Evolutionary conservation across 2,888 invertebrate species (phyloP).

Genomic region (Stenichneumon culpator): DNA sequence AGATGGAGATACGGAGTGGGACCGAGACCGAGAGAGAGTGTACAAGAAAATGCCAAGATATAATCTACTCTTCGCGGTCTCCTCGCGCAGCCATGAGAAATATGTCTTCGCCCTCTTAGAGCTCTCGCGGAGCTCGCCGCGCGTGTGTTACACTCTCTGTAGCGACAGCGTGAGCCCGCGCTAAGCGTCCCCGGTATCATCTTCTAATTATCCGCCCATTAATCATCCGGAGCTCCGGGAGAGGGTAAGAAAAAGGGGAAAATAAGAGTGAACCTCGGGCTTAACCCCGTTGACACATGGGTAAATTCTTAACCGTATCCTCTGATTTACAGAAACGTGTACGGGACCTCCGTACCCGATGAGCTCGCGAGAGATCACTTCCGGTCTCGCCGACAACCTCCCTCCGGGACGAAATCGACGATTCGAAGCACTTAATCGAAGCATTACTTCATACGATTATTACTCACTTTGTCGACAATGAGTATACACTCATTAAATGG

Average conservation of each 20-base stretch:
- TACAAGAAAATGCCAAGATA: constrained; percentile 20
- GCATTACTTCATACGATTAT: not conserved
- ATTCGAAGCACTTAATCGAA: not conserved
- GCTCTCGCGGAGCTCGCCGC: constrained; percentile 64
- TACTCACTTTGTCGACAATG: not conserved
- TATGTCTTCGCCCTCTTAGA: constrained; percentile 76
- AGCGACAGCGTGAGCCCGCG: constrained; percentile 66
- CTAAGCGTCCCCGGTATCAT: constrained; percentile 79
- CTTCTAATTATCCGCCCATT: constrained; percentile 84
- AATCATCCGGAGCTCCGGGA: constrained; percentile 76
- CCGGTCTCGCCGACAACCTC: constrained; percentile 35
- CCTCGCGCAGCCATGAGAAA: constrained; percentile 71
- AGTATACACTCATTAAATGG: not conserved
- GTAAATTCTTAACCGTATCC: constrained; percentile 51
- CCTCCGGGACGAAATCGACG: not conserved
- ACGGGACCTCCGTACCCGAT: not conserved
- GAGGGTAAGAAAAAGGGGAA: constrained; percentile 7
- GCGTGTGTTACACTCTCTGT: constrained; percentile 41
- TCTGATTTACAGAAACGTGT: constrained; percentile 49
- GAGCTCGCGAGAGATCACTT: constrained; percentile 32
- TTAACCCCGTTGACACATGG: constrained; percentile 65
- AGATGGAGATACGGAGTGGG: not conserved
- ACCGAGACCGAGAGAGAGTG: not conserved
- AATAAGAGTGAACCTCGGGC: constrained; percentile 14
- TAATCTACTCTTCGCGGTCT: constrained; percentile 17